A percentile compares a stretch with the other conserved stretches of the same genome.
Conservation (phyloP, 2,888 invertebrate genomes). For the Hydrotaea cyrtoneurina region DNA sequence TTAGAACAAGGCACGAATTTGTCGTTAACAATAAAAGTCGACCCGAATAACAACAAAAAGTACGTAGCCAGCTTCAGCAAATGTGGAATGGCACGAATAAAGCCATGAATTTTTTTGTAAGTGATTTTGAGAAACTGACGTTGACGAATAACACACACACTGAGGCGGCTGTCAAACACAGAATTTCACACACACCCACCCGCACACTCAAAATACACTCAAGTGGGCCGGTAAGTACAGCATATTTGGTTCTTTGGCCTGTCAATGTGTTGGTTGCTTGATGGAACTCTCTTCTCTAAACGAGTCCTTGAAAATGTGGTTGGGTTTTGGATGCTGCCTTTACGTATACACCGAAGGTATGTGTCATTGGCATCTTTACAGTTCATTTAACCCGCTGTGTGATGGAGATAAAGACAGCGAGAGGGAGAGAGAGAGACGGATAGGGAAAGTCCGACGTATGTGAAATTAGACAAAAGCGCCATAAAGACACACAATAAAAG, state of each 20-base stretch:
- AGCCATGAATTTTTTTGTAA: too few relatives aligned
- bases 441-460: too few relatives aligned
- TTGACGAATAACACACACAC: background rate
- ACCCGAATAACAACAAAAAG: too few relatives aligned
- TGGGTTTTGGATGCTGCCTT: background rate
- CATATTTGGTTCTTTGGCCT: background rate
- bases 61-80: too few relatives aligned
- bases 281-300: too few relatives aligned
- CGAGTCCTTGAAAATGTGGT: constrained; percentile 67
- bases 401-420: too few relatives aligned
- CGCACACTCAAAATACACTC: background rate
- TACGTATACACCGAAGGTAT: background rate
- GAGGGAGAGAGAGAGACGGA: too few relatives aligned
- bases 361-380: constrained; percentile 74
- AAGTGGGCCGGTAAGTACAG: background rate
- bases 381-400: constrained; percentile 73
- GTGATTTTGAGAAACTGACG: constrained; percentile 22
- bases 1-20: too few relatives aligned
- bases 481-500: too few relatives aligned
- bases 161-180: background rate
- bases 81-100: too few relatives aligned
- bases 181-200: background rate
- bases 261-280: background rate
- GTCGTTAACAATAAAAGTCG: too few relatives aligned
- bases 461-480: too few relatives aligned